phyloP scores from a whole-genome alignment of 2,888 invertebrate species.

The Seira ritae region DNA sequence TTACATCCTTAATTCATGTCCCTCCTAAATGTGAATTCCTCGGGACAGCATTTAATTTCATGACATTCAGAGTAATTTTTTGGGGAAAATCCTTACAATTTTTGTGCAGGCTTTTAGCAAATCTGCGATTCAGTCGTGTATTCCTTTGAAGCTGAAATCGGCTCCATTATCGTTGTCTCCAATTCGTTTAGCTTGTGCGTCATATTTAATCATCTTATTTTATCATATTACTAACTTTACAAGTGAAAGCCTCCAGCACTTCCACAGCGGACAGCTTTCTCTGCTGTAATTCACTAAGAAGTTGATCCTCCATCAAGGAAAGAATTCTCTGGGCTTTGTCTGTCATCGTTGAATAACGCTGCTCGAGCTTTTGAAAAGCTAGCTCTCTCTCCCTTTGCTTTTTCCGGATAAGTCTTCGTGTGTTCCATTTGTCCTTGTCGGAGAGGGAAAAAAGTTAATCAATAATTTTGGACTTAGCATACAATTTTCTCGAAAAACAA shows the following conservation, averaged over 20 bases:
- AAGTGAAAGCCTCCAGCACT: slow-evolving; percentile 67
- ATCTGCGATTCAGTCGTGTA: too few species aligned
- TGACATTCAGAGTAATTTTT: too few species aligned
- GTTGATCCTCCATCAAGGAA: slow-evolving; percentile 50
- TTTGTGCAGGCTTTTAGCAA: too few species aligned
- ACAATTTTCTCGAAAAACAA: background rate
- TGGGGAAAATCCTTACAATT: too few species aligned
- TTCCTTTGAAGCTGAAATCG: too few species aligned
- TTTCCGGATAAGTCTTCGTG: slow-evolving; percentile 53
- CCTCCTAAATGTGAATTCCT: too few species aligned
- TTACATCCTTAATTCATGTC: too few species aligned
- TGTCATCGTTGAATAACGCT: slow-evolving; percentile 34
- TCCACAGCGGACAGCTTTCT: slow-evolving; percentile 62
- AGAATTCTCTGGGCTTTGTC: slow-evolving; percentile 47
- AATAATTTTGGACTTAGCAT: background rate
- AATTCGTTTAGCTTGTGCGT: too few species aligned
- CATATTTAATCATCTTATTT: too few species aligned
- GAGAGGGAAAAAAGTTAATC: slow-evolving; percentile 8
- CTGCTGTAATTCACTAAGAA: slow-evolving; percentile 54
- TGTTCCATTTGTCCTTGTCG: slow-evolving; percentile 55
- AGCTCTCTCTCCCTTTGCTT: slow-evolving; percentile 62
- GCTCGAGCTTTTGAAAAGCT: slow-evolving; percentile 54
- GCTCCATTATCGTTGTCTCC: too few species aligned
- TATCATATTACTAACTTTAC: too few species aligned
- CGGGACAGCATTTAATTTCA: too few species aligned